phyloP scores from a whole-genome alignment of 2,888 invertebrate species.

The Caenorhabditis uteleia region DNA sequence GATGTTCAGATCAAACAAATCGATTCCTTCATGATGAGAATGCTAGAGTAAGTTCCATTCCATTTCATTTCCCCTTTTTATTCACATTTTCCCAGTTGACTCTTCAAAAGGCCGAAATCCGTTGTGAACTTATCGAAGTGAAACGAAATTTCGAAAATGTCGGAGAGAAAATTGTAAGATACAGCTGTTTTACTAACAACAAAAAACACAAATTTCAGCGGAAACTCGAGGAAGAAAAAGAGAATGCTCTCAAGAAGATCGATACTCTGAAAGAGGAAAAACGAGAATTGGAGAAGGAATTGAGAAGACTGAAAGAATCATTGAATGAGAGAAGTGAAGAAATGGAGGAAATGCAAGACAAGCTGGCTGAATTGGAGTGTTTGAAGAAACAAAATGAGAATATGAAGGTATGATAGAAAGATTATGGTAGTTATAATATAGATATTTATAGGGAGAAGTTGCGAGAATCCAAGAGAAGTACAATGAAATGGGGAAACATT shows the following conservation, averaged over 20 bases:
- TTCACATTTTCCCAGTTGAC: too few species aligned
- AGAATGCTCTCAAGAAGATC: constrained; percentile 8
- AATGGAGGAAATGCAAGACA: constrained; percentile 12
- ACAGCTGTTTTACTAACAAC: background rate
- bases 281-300: background rate
- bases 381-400: constrained; percentile 11
- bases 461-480: constrained; percentile 8
- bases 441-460: too few species aligned
- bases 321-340: constrained; percentile 7
- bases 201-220: background rate
- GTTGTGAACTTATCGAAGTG: constrained; percentile 27
- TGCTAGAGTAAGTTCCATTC: too few species aligned
- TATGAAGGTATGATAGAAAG: too few species aligned
- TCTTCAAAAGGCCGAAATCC: constrained; percentile 34
- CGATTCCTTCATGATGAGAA: constrained; percentile 39
- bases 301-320: background rate
- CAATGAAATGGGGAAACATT: constrained; percentile 7
- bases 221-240: constrained; percentile 14
- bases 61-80: too few species aligned
- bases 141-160: constrained; percentile 8
- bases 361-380: constrained; percentile 7
- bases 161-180: constrained; percentile 1
- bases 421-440: too few species aligned
- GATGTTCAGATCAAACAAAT: constrained; percentile 29
- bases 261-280: background rate